Evolutionary conservation across 2,888 invertebrate species (phyloP), one percentile per base, ranked within the genome.

Genomic region (Dasysyrphus albostriatus): DNA sequence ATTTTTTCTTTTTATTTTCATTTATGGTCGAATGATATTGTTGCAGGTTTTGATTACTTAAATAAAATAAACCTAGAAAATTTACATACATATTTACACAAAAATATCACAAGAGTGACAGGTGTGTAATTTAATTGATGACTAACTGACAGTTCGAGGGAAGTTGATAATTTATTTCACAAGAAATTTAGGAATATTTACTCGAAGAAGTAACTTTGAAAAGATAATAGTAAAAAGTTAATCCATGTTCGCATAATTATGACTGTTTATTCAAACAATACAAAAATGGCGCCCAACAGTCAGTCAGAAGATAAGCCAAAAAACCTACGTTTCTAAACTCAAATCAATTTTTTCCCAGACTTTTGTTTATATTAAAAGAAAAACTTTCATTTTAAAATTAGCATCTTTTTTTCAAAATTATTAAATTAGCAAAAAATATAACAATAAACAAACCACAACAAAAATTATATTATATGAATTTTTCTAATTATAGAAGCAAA

Each of bases 401-500:
- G 5, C 14, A 29, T 4, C 24, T 10, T 32, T n/a, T 9, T 39
- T 7, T 24, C n/a, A n/a, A 5, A 14, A 44, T 29, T 29, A 3
- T 47, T 58, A 16, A 16, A 16, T 37, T 34, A 24, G 32, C 44
- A 49, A 16, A 32, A 44, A n/a, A 63, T 5, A n/a, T 63, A 44
- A n/a, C n/a, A 63, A 63, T 63, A 29, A 44, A 61, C 14, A 61
- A 44, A 42, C 24, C 2, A 42, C 3, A 32, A 61, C 14, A 72
- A 54, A 14, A 69, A 24, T 24, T 19, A n/a, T n/a, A n/a, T 37
- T 56, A 37, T 12, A 8, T 34, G 49, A 42, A 49, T 67, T 10
- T 39, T 37, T 56, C 9, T 77, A 77, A 76, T 72, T 72, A 10
- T 65, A 83, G 42, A 10, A n/a, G 19, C 4, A 47, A 61, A 58